Percentiles rank a stretch among this genome's conserved stretches.
Conservation (phyloP, 2,797 vertebrate genomes). For the Eutrigla gurnardus region DNA sequence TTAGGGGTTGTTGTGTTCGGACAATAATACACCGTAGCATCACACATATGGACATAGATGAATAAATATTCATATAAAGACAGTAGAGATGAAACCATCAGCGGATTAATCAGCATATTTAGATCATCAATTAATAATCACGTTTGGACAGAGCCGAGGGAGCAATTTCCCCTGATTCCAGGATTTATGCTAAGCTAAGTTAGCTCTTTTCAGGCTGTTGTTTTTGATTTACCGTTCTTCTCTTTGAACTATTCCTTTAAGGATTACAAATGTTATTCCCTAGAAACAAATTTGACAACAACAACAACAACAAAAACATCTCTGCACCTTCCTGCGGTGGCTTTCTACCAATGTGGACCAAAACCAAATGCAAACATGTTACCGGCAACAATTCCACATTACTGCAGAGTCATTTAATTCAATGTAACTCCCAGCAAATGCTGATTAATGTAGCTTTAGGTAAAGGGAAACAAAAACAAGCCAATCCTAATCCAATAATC, state of each 20-base stretch:
- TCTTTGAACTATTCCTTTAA: background rate
- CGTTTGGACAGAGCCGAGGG: background rate
- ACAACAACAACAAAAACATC: background rate
- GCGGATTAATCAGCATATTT: background rate
- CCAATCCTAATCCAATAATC: conserved; percentile 73
- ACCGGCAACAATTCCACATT: conserved; percentile 39
- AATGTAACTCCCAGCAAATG: conserved; percentile 53
- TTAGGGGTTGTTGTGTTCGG: background rate
- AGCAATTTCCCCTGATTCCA: background rate
- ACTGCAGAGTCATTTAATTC: conserved; percentile 42
- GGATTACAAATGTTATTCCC: background rate
- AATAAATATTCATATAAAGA: background rate
- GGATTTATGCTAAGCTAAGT: background rate
- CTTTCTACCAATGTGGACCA: conserved; percentile 32
- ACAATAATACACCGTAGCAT: background rate
- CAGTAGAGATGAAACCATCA: background rate
- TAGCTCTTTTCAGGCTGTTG: background rate
- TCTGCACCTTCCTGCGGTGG: conserved; percentile 1
- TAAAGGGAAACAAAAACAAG: conserved; percentile 64
- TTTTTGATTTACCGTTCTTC: background rate
- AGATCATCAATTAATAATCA: background rate
- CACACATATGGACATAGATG: background rate
- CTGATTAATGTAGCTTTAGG: conserved; percentile 52
- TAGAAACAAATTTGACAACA: too few relatives aligned
- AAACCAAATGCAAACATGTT: conserved; percentile 36